Conservation (phyloP, 2,797 vertebrate species). For the Pseudochromis fuscus region DNA sequence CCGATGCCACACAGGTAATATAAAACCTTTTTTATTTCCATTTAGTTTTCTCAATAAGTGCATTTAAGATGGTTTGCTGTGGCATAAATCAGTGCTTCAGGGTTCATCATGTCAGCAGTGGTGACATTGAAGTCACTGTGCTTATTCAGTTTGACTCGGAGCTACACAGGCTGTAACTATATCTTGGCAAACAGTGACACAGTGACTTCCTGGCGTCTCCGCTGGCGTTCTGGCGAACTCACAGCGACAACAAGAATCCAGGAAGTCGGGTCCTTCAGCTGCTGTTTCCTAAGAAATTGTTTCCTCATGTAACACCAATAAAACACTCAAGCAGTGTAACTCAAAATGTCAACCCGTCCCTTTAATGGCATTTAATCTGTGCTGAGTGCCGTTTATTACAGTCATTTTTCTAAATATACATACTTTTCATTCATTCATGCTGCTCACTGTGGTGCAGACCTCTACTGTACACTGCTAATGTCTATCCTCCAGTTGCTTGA, state of each 20-base stretch:
- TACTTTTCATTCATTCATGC: neutral
- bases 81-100: too few relatives aligned
- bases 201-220: slow-evolving; percentile 14
- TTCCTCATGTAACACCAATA: neutral
- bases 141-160: neutral
- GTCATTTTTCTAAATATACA: neutral
- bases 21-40: too few relatives aligned
- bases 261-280: slow-evolving; percentile 24
- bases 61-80: too few relatives aligned
- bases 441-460: neutral
- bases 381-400: neutral
- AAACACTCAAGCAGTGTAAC: neutral
- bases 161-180: neutral
- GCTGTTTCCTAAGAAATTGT: slow-evolving; percentile 3
- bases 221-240: slow-evolving; percentile 1
- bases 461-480: too few relatives aligned
- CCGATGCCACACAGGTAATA: too few relatives aligned
- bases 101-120: too few relatives aligned
- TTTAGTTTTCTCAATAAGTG: too few relatives aligned
- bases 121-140: neutral
- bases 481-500: neutral
- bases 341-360: neutral
- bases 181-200: neutral
- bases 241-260: neutral
- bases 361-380: neutral